phyloP scores from a whole-genome alignment of 2,113 vertebrate species.

The Cettia cetti region DNA sequence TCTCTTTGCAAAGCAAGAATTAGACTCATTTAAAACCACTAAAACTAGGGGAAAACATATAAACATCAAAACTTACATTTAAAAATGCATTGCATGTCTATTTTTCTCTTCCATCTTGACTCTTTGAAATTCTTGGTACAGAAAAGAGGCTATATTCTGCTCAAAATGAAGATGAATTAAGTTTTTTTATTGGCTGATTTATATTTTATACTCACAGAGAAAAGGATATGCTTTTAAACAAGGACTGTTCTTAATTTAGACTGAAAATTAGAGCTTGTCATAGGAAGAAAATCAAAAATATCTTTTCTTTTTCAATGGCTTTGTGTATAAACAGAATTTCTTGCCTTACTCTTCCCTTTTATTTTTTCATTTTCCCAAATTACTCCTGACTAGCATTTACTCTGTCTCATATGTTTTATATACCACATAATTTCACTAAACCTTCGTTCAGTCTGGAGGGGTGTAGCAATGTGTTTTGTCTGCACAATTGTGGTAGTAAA shows the following conservation, averaged over 20 bases:
- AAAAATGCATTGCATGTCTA: rapidly evolving
- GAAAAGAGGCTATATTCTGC: not conserved
- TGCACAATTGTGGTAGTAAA: not conserved
- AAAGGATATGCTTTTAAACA: rapidly evolving
- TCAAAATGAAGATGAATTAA: not conserved
- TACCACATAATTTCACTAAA: not conserved
- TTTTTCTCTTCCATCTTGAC: not conserved
- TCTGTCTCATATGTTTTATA: not conserved
- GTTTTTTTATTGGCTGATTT: not conserved
- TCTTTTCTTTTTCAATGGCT: not conserved
- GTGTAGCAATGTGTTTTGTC: not conserved
- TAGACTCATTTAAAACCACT: not conserved
- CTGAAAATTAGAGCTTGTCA: not conserved
- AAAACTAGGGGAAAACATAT: not conserved
- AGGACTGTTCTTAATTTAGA: not conserved
- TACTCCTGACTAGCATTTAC: not conserved
- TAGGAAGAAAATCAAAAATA: not conserved
- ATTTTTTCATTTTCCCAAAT: rapidly evolving
- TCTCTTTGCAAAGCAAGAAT: not conserved
- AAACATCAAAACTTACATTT: not conserved
- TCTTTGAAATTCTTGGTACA: not conserved
- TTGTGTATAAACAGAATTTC: not conserved
- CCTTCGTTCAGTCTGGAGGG: not conserved
- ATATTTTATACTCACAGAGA: not conserved
- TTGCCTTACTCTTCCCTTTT: not conserved